Base-by-base conservation (phyloP, 35 echinoderm and acorn worm species). In the Lytechinus pictus region DNA sequence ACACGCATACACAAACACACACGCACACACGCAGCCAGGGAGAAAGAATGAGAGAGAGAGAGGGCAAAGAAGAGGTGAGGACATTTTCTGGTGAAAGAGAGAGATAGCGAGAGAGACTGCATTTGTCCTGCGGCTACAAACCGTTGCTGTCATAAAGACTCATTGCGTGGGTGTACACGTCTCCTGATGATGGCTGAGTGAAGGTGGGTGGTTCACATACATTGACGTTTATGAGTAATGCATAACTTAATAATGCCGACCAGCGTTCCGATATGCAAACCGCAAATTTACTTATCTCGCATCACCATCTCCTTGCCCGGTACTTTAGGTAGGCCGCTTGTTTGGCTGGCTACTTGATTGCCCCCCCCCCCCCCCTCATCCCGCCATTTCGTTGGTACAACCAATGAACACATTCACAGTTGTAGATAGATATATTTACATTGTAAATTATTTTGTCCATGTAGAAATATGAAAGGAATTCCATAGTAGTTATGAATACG, bases 171-270 rank as follows among this genome's bases (percentile, higher is more conserved):
- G 66, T 79, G 66, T 79, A 24, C n/a, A 79, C 21, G 19, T 79
- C 66, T 79, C 66, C 19, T 79, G 66, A 79, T 79, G 66, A 79
- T 79, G 66, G 19, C 19, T 16, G 16, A 24, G 66, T 24, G 66
- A 24, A 79, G 66, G 66, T 79, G 66, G 66, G 66, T 79, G 66
- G 66, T 79, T 79, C 66, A 79, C 66, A 79, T 24, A 79, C 66
- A 79, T 79, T 90, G 88, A 90, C 88, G 88, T 90, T 90, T 90
- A 90, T 90, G 88, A 90, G 88, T 54, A 90, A 90, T 90, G 88
- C 88, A 90, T 90, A 90, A 90, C 28, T 90, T 90, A 90, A 90
- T 90, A 90, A 90, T 52, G 88, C 88, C 88, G 88, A 54, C 88
- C 88, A 90, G 88, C 88, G 88, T 90, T 90, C 66, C 19, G 66